A percentile compares a stretch with the other conserved stretches of the same genome.
These are phyloP conservation scores for Alviniconcha marisindica DNA, from an alignment of 1,140 invertebrate species.

Conservation along the genomic window DNA sequence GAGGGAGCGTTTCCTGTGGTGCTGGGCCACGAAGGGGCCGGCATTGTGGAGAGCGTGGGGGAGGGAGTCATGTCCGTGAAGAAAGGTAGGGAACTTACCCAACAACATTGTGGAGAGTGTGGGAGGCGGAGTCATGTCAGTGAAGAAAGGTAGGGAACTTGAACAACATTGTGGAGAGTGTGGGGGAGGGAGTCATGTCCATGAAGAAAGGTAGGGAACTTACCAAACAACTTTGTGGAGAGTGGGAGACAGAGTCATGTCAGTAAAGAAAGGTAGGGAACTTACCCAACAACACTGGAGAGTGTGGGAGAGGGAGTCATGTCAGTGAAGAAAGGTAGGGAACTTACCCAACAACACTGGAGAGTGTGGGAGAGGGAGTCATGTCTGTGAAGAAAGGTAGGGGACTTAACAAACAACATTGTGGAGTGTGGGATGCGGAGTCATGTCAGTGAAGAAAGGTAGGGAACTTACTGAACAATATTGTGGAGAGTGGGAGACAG, in stretches of 20 bases:
- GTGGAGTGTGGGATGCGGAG: conserved; percentile 97
- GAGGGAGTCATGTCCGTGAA: conserved; percentile 93
- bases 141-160: no score
- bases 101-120: conserved; percentile 82
- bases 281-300: no score
- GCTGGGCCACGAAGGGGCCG: conserved; percentile 86
- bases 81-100: conserved; percentile 79
- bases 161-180: no score
- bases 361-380: conserved; percentile 95
- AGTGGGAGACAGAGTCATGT: no score
- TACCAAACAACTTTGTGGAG: no score
- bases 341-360: no score
- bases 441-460: conserved; percentile 90
- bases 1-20: conserved; percentile 96
- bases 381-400: conserved; percentile 89
- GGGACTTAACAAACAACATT: no score
- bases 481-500: no score
- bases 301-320: conserved; percentile 95
- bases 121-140: conserved; percentile 95
- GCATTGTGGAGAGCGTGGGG: conserved; percentile 97
- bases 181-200: no score
- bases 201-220: no score
- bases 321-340: conserved; percentile 88
- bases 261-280: conserved; percentile 89
- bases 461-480: conserved; percentile 18